A percentile compares a stretch with the other conserved stretches of the same genome.
These are phyloP conservation scores for Gyps fulvus DNA, from an alignment of 2,113 vertebrate genomes.

Conservation along the genomic window DNA sequence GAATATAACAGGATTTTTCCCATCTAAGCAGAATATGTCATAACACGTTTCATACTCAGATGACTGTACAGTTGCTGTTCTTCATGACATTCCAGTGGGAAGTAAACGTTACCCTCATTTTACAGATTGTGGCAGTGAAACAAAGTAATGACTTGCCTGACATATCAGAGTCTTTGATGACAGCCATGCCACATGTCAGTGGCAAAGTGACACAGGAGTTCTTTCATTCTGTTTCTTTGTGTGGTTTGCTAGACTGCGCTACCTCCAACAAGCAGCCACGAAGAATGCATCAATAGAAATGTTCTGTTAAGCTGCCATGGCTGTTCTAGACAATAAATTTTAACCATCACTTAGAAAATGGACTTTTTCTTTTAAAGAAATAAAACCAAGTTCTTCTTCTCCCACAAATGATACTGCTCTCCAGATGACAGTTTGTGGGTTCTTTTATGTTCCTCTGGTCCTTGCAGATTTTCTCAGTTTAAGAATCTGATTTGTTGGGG, in stretches of 20 bases:
- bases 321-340: neutral
- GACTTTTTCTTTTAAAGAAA: neutral
- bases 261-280: neutral
- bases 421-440: neutral
- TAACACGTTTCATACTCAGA: neutral
- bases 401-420: neutral
- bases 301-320: neutral
- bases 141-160: slow-evolving; percentile 19
- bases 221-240: slow-evolving; percentile 37
- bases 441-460: neutral
- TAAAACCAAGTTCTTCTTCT: neutral
- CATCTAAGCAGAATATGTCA: neutral
- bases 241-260: slow-evolving; percentile 23
- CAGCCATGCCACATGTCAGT: slow-evolving; percentile 30
- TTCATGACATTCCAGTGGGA: slow-evolving; percentile 21
- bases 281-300: neutral
- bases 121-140: slow-evolving; percentile 10
- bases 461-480: neutral
- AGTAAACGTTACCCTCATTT: slow-evolving; percentile 21
- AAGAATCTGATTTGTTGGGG: neutral
- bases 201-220: slow-evolving; percentile 34
- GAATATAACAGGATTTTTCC: neutral
- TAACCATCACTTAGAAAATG: neutral
- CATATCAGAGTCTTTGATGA: slow-evolving; percentile 35
- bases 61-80: slow-evolving; percentile 11